phyloP scores from a whole-genome alignment of 1,140 invertebrate genomes.

The Monochamus saltuarius region DNA sequence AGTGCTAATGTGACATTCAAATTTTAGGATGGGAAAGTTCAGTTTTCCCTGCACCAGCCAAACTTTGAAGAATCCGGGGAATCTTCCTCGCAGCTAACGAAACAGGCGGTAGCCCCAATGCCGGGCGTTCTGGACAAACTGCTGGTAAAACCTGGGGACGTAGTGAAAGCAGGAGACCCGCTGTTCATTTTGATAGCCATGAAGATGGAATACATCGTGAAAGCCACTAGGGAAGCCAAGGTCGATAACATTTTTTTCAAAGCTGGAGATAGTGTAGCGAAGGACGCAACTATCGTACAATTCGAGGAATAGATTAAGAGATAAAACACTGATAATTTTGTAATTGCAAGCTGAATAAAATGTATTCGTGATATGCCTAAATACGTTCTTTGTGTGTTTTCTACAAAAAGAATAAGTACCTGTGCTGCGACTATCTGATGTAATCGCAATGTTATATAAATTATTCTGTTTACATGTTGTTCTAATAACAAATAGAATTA shows the following conservation, averaged over 20 bases:
- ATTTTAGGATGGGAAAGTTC: conserved; percentile 57
- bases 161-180: conserved; percentile 80
- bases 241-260: conserved; percentile 74
- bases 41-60: conserved; percentile 53
- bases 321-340: neutral
- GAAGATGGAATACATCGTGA: conserved; percentile 99
- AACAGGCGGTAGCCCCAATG: conserved; percentile 82
- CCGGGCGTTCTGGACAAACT: conserved; percentile 94
- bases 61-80: conserved; percentile 55
- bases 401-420: too few species aligned
- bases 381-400: too few species aligned
- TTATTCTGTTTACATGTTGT: too few species aligned
- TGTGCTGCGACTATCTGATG: too few species aligned
- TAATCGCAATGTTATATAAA: too few species aligned
- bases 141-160: conserved; percentile 74
- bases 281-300: conserved; percentile 64
- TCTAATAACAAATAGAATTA: too few species aligned
- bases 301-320: conserved; percentile 49
- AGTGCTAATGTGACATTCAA: conserved; percentile 15
- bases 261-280: conserved; percentile 80
- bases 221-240: conserved; percentile 73
- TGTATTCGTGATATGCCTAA: too few species aligned
- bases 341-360: too few species aligned
- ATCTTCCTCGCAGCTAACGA: conserved; percentile 40
- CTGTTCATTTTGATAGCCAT: conserved; percentile 93